Evolutionary conservation across 2,888 invertebrate genomes (phyloP).

Genomic region (Margaritifera margaritifera): DNA sequence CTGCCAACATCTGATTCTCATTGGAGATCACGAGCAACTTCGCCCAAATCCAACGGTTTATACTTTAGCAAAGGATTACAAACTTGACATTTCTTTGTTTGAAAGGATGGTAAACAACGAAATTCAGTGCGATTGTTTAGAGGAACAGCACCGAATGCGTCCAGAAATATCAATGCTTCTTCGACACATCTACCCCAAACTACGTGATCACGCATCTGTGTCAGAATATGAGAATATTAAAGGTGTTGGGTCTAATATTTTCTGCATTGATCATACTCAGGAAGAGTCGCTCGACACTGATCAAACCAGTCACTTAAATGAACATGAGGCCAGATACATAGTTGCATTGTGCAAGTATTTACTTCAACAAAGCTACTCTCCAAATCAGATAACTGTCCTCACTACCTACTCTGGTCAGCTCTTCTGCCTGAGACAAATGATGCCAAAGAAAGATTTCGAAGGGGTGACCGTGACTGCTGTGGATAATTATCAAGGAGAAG

Average conservation of each 20-base stretch:
- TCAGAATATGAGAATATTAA: conserved; percentile 33
- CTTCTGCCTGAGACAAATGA: conserved; percentile 47
- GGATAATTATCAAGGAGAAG: conserved; percentile 70
- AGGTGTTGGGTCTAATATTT: conserved; percentile 54
- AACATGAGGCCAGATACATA: conserved; percentile 54
- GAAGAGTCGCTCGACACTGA: conserved; percentile 33
- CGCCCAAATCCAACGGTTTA: conserved; percentile 82
- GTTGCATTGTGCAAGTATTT: conserved; percentile 54
- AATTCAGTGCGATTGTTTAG: conserved; percentile 77
- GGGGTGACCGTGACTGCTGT: conserved; percentile 53
- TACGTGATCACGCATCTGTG: conserved; percentile 46
- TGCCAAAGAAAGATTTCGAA: conserved; percentile 46
- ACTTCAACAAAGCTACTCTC: conserved; percentile 55
- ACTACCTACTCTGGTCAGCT: conserved; percentile 68
- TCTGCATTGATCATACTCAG: conserved; percentile 53
- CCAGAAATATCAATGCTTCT: no score
- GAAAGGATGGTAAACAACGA: conserved; percentile 84
- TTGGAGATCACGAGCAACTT: conserved; percentile 88
- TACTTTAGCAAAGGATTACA: conserved; percentile 79
- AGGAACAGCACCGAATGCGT: conserved; percentile 76
- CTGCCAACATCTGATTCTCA: conserved; percentile 88
- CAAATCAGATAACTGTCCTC: no score
- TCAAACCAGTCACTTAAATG: conserved; percentile 47
- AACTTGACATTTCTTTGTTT: conserved; percentile 85
- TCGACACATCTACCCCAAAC: no score